Conservation (phyloP, 2,113 vertebrate species). For the Dicerorhinus sumatrensis region DNA sequence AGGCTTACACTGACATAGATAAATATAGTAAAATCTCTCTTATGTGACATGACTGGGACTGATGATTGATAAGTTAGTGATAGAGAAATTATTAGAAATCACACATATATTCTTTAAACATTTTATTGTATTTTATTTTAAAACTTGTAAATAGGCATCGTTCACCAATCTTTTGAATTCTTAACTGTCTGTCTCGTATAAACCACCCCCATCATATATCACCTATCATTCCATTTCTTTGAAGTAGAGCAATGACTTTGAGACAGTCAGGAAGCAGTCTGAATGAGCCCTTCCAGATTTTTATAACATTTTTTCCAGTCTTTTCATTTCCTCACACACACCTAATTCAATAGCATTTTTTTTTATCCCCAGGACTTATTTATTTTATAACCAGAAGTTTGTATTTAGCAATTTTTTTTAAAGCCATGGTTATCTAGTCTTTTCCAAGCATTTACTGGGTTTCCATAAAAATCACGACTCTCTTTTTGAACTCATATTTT, state of each 20-base stretch:
- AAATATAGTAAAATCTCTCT: too few species aligned
- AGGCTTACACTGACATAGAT: not conserved
- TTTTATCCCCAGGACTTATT: too few species aligned
- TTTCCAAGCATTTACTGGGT: not conserved
- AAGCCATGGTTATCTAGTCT: not conserved
- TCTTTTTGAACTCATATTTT: not conserved
- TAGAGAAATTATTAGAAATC: constrained; percentile 28
- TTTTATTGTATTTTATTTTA: not conserved
- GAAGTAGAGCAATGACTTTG: not conserved
- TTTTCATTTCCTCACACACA: not conserved
- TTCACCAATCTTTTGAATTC: not conserved
- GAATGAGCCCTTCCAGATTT: not conserved
- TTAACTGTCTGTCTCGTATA: not conserved
- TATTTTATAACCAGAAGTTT: too few species aligned
- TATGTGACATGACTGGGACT: not conserved
- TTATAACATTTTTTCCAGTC: not conserved
- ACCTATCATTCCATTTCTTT: not conserved
- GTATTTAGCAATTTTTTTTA: not conserved
- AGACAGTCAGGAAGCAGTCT: not conserved
- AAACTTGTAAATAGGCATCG: not conserved
- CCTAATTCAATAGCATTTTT: not conserved
- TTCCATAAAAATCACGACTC: not conserved
- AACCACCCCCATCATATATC: not conserved
- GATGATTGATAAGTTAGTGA: not conserved
- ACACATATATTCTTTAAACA: not conserved